A percentile compares a stretch with the other conserved stretches of the same genome.
These are phyloP conservation scores for Pammene aurita DNA, from an alignment of 2,888 invertebrate genomes.

Conservation along the genomic window DNA sequence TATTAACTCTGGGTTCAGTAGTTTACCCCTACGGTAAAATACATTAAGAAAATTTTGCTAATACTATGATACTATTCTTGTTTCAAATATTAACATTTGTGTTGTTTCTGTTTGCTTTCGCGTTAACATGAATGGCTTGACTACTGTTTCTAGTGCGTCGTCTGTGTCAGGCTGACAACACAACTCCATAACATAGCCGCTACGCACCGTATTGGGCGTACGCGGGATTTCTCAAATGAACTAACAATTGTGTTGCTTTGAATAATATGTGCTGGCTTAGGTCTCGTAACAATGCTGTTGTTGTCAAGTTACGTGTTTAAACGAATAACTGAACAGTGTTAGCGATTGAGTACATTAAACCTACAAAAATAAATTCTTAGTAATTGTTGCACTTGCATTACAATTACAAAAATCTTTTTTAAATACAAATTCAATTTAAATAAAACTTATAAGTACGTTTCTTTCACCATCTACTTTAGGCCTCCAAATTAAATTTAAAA, in stretches of 20 bases:
- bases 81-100: too few species aligned
- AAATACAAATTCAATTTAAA: too few species aligned
- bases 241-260: constrained; percentile 40
- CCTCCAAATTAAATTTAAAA: too few species aligned
- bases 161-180: constrained; percentile 34
- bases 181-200: constrained; percentile 37
- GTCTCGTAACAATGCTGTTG: constrained; percentile 32
- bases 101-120: neutral
- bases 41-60: too few species aligned
- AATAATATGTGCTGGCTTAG: constrained; percentile 36
- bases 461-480: too few species aligned
- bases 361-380: neutral
- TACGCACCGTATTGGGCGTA: constrained; percentile 47
- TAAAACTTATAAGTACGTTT: too few species aligned
- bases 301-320: constrained; percentile 24
- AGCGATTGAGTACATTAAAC: neutral
- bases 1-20: too few species aligned
- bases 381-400: neutral
- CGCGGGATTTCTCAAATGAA: constrained; percentile 48
- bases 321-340: constrained; percentile 13
- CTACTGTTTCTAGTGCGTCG: constrained; percentile 19
- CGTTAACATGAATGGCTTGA: constrained; percentile 18
- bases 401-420: too few species aligned
- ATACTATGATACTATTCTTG: too few species aligned
- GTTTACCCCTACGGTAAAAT: too few species aligned